These are phyloP conservation scores for Acanthococcus lagerstroemiae DNA, from an alignment of 2,888 invertebrate species.

Conservation along the genomic window DNA sequence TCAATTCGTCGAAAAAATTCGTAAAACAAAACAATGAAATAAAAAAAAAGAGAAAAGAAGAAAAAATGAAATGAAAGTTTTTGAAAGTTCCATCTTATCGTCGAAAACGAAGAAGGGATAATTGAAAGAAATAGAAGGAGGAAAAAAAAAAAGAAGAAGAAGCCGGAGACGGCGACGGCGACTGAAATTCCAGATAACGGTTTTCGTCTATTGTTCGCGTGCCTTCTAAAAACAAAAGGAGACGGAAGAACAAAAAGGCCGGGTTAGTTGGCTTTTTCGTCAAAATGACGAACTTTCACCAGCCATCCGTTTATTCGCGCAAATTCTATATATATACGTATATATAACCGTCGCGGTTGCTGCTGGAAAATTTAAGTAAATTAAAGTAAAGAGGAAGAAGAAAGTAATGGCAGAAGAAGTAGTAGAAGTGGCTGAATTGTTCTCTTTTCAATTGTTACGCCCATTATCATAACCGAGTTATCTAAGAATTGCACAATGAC, in stretches of 20 bases:
- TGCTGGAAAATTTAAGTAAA: conserved; percentile 17
- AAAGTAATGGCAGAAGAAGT: conserved; percentile 3
- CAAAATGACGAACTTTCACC: conserved; percentile 29
- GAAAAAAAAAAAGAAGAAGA: neutral
- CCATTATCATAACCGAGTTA: conserved; percentile 30
- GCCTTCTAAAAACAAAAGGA: conserved; percentile 23
- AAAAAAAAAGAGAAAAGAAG: too few species aligned
- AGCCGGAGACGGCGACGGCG: conserved; percentile 13
- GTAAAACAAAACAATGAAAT: too few species aligned
- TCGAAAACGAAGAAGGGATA: neutral
- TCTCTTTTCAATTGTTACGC: conserved; percentile 28
- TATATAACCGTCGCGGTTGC: conserved; percentile 10
- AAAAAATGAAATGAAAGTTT: neutral
- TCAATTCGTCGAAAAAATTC: too few species aligned
- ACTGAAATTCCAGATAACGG: conserved; percentile 17
- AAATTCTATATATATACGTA: neutral
- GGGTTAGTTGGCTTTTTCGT: conserved; percentile 28
- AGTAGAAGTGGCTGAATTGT: conserved; percentile 12
- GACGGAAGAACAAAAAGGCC: conserved; percentile 26
- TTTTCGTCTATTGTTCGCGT: conserved; percentile 20
- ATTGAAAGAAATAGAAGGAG: neutral
- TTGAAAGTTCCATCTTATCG: neutral
- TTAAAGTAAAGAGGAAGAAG: conserved; percentile 4
- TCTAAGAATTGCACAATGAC: conserved; percentile 8
- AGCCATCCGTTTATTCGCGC: conserved; percentile 21